These are phyloP conservation scores for Sipha flava DNA, from an alignment of 1,140 invertebrate species.

Conservation along the genomic window DNA sequence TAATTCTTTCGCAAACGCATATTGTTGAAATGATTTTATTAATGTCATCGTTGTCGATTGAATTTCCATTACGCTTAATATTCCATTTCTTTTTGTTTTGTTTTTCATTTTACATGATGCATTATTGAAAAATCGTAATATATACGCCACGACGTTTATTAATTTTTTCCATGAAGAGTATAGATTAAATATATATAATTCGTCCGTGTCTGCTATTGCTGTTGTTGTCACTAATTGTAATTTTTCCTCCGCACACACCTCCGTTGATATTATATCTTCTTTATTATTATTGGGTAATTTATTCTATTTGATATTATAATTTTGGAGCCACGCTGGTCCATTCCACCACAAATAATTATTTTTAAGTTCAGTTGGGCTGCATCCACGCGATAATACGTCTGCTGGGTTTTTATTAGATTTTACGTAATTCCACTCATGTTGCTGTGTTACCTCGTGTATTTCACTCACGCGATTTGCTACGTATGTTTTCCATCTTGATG, in stretches of 20 bases:
- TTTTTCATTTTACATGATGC: not conserved
- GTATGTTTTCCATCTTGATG: not conserved
- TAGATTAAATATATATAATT: too few relatives aligned
- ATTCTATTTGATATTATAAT: not conserved
- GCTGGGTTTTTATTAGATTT: not conserved
- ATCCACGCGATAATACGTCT: slow-evolving; percentile 30
- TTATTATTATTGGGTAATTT: not conserved
- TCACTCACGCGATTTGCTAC: slow-evolving; percentile 21
- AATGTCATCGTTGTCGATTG: not conserved
- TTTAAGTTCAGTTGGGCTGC: not conserved
- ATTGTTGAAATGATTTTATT: not conserved
- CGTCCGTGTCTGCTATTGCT: too few relatives aligned
- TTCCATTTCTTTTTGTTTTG: not conserved
- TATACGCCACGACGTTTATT: too few relatives aligned
- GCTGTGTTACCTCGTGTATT: not conserved
- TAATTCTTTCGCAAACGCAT: not conserved
- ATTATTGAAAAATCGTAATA: too few relatives aligned
- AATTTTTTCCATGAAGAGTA: too few relatives aligned
- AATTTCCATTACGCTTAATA: not conserved
- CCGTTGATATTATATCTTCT: not conserved
- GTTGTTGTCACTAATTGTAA: too few relatives aligned
- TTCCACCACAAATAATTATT: slow-evolving; percentile 34
- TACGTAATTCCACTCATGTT: not conserved
- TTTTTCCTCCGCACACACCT: not conserved
- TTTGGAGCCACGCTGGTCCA: slow-evolving; percentile 34